phyloP scores from a whole-genome alignment of 2,888 invertebrate species.

The Calameuta pallipes region DNA sequence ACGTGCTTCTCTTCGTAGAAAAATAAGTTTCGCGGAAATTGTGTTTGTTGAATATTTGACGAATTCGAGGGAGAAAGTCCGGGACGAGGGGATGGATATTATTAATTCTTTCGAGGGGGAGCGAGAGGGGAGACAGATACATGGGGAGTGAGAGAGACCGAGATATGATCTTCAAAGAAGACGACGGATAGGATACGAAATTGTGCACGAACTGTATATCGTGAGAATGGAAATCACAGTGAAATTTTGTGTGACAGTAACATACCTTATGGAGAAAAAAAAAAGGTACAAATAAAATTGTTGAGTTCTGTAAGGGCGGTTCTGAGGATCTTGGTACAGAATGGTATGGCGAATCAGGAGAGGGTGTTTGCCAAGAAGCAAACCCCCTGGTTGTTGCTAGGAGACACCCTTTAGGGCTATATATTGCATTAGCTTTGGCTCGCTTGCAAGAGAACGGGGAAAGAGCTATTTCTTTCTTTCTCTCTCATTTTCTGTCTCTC shows the following conservation, averaged over 20 bases:
- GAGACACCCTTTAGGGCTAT: slow-evolving; percentile 60
- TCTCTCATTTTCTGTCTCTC: background rate
- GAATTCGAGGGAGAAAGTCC: background rate
- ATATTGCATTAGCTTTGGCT: slow-evolving; percentile 59
- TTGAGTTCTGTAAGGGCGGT: background rate
- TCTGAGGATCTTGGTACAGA: background rate
- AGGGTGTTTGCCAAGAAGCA: background rate
- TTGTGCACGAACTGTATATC: too few species aligned
- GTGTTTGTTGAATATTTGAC: background rate
- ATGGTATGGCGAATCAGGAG: background rate
- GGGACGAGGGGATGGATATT: background rate
- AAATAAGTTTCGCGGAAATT: background rate
- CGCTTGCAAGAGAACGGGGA: slow-evolving; percentile 11
- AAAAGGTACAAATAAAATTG: background rate
- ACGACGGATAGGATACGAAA: too few species aligned
- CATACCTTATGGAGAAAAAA: background rate
- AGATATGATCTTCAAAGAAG: background rate
- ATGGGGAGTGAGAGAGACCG: background rate
- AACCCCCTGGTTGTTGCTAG: slow-evolving; percentile 50
- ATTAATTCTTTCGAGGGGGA: background rate
- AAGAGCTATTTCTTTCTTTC: slow-evolving; percentile 13
- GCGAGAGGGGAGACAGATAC: too few species aligned
- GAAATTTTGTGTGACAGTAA: background rate
- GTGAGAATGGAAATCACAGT: too few species aligned
- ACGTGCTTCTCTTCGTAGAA: background rate